Conservation (phyloP, 2,797 vertebrate genomes). For the Eutrigla gurnardus region DNA sequence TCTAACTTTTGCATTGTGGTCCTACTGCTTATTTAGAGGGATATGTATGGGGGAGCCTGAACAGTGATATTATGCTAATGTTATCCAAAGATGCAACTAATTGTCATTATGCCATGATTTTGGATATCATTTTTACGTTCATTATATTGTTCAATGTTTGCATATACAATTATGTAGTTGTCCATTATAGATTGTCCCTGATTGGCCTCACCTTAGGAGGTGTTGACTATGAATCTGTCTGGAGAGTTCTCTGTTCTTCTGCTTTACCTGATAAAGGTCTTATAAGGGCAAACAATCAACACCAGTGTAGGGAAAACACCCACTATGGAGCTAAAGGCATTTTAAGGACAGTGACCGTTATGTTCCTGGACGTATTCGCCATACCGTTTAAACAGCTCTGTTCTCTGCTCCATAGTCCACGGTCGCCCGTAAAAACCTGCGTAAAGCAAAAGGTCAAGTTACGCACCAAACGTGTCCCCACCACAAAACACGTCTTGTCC, state of each 20-base stretch:
- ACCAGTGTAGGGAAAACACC: not conserved
- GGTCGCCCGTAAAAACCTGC: slow-evolving; percentile 98
- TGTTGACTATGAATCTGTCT: not conserved
- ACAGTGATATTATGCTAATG: too few species aligned
- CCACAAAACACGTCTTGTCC: too few species aligned
- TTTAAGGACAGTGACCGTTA: not conserved
- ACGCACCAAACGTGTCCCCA: not conserved
- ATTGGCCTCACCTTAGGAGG: not conserved
- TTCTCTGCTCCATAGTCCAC: slow-evolving; percentile 99
- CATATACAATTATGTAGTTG: not conserved
- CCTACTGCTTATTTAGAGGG: not conserved
- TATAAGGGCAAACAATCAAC: not conserved
- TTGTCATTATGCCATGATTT: too few species aligned
- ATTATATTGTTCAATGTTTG: too few species aligned
- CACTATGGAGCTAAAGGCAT: not conserved
- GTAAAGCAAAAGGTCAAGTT: slow-evolving; percentile 56
- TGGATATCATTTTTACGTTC: too few species aligned
- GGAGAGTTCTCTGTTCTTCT: too few species aligned
- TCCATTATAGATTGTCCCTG: not conserved
- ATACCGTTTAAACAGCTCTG: slow-evolving; percentile 95
- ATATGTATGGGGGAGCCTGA: too few species aligned
- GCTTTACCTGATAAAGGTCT: not conserved
- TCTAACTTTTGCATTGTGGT: not conserved
- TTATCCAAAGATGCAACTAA: too few species aligned
- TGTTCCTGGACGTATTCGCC: not conserved